A percentile compares a stretch with the other conserved stretches of the same genome.
phyloP scores from a whole-genome alignment of 1,140 invertebrate species.

The Steinernema feltiae region DNA sequence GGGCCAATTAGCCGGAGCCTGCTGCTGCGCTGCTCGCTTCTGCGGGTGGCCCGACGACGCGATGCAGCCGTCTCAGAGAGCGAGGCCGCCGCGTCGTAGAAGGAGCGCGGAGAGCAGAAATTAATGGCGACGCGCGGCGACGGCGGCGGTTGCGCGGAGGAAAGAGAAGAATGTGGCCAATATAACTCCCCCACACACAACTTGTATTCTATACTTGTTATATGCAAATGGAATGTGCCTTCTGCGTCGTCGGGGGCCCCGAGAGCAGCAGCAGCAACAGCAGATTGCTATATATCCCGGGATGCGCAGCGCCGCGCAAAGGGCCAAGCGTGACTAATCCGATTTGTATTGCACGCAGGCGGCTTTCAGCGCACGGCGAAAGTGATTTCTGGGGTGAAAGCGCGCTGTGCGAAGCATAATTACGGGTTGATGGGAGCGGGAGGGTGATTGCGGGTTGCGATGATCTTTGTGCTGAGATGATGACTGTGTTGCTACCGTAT shows the following conservation, averaged over 20 bases:
- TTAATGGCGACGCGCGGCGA: constrained; percentile 12
- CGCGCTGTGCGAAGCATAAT: not conserved
- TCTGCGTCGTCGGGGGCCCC: not conserved
- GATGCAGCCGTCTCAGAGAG: not conserved
- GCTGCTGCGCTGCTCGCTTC: not conserved
- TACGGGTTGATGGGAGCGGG: too few relatives aligned
- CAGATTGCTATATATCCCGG: not conserved
- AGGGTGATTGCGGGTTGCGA: too few relatives aligned
- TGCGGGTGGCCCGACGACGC: too few relatives aligned
- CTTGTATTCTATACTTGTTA: constrained; percentile 14
- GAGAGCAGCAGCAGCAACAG: not conserved
- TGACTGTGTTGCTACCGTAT: not conserved
- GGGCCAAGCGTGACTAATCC: constrained; percentile 10
- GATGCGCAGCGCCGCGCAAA: not conserved
- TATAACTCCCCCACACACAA: not conserved
- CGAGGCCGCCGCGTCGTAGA: not conserved
- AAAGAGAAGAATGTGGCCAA: constrained; percentile 2
- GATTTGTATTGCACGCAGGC: constrained; percentile 15
- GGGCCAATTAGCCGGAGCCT: constrained; percentile 5
- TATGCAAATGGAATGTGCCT: constrained; percentile 8
- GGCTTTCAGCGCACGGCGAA: not conserved
- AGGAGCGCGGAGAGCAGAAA: not conserved
- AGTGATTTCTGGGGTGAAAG: not conserved
- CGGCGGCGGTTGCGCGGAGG: not conserved
- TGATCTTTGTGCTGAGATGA: not conserved